Conservation (phyloP, 2,888 invertebrate species). For the Pseudoips prasinana region DNA sequence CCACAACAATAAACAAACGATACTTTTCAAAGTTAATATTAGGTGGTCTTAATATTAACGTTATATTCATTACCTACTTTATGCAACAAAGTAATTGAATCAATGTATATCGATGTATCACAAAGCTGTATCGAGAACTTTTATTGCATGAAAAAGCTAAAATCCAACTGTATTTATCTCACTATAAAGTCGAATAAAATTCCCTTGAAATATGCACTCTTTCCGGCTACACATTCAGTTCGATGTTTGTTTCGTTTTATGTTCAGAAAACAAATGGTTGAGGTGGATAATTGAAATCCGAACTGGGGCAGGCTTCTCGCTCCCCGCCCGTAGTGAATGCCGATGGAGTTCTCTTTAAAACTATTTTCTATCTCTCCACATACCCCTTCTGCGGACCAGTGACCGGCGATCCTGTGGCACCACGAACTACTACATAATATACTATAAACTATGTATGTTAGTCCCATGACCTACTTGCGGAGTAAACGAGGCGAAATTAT, state of each 20-base stretch:
- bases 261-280: conserved; percentile 40
- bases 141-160: not conserved
- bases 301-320: conserved; percentile 40
- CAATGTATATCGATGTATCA: no score
- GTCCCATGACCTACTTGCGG: conserved; percentile 37
- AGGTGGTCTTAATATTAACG: no score
- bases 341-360: conserved; percentile 51
- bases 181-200: conserved; percentile 18
- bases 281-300: conserved; percentile 57
- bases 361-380: conserved; percentile 51
- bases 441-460: conserved; percentile 42
- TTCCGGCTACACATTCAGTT: conserved; percentile 22
- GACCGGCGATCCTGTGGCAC: conserved; percentile 30
- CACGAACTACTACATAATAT: not conserved
- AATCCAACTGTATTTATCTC: conserved; percentile 6
- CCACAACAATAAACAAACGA: no score
- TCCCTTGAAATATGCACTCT: conserved; percentile 26
- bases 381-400: conserved; percentile 35
- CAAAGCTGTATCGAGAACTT: no score
- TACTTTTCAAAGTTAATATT: no score
- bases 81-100: no score
- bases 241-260: conserved; percentile 36
- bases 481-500: conserved; percentile 35
- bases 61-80: no score
- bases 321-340: conserved; percentile 44